Conservation (phyloP, 2,888 invertebrate species). For the Drosophila cracens region DNA sequence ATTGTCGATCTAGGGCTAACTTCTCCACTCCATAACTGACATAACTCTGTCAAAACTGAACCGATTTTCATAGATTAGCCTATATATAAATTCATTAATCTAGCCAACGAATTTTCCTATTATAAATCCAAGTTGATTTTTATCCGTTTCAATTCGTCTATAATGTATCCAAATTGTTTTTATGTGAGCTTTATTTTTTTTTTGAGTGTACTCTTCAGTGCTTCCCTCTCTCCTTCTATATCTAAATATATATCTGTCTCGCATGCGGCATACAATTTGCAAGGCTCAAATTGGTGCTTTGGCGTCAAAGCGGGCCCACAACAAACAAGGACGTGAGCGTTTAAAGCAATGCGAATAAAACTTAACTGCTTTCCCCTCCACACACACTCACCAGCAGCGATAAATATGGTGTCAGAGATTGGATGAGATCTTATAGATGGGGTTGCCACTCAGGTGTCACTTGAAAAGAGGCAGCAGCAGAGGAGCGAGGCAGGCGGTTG, state of each 20-base stretch:
- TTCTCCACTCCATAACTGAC: not conserved
- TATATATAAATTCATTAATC: not conserved
- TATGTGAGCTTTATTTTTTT: not conserved
- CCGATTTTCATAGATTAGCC: not conserved
- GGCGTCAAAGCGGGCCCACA: slow-evolving; percentile 19
- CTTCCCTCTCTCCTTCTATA: not conserved
- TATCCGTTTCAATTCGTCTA: not conserved
- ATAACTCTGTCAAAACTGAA: not conserved
- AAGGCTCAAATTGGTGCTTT: slow-evolving; percentile 64
- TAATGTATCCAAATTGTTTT: not conserved
- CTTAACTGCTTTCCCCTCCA: slow-evolving; percentile 60
- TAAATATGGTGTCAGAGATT: slow-evolving; percentile 19
- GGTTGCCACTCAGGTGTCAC: slow-evolving; percentile 63
- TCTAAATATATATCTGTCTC: not conserved
- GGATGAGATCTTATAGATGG: slow-evolving; percentile 6
- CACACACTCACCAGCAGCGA: slow-evolving; percentile 12
- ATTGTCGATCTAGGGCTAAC: too few species aligned
- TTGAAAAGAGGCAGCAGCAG: slow-evolving; percentile 12
- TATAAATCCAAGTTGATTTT: too few species aligned
- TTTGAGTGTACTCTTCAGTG: not conserved
- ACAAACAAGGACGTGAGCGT: slow-evolving; percentile 70
- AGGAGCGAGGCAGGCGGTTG: not conserved
- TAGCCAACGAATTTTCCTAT: not conserved
- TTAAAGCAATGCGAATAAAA: slow-evolving; percentile 73
- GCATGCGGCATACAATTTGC: slow-evolving; percentile 51